phyloP scores from a whole-genome alignment of 2,888 invertebrate genomes.

The Trachelus iudaicus region DNA sequence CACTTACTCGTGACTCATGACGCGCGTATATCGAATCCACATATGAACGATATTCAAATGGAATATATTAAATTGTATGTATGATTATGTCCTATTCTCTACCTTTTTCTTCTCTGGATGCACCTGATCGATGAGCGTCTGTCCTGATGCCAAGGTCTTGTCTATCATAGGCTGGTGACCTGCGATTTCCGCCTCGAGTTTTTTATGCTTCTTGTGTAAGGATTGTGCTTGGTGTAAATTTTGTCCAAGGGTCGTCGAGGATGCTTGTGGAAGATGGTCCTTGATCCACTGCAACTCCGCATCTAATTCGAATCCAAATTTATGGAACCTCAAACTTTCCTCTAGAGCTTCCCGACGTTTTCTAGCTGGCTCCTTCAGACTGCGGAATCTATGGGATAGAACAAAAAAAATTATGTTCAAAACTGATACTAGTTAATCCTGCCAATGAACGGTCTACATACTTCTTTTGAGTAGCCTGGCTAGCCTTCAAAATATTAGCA shows the following conservation, averaged over 20 bases:
- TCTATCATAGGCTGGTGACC: constrained; percentile 89
- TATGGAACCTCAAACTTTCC: constrained; percentile 87
- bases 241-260: constrained; percentile 80
- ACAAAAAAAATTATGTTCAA: not conserved
- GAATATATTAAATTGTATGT: not conserved
- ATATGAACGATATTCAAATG: not conserved
- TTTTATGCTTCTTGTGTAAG: constrained; percentile 92
- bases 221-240: constrained; percentile 94
- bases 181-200: constrained; percentile 88
- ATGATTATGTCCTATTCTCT: constrained; percentile 15
- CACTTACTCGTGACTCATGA: constrained; percentile 9
- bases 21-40: not conserved
- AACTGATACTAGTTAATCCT: not conserved
- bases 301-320: constrained; percentile 93
- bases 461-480: constrained; percentile 78
- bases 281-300: constrained; percentile 96
- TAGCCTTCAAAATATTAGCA: constrained; percentile 82
- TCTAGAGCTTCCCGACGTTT: constrained; percentile 82
- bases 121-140: constrained; percentile 76
- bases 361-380: constrained; percentile 79
- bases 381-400: constrained; percentile 68
- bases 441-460: constrained; percentile 48
- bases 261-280: constrained; percentile 86
- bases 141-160: constrained; percentile 84
- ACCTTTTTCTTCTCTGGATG: constrained; percentile 87